phyloP scores from a whole-genome alignment of 2,888 invertebrate species.

The Helobdella robusta region DNA sequence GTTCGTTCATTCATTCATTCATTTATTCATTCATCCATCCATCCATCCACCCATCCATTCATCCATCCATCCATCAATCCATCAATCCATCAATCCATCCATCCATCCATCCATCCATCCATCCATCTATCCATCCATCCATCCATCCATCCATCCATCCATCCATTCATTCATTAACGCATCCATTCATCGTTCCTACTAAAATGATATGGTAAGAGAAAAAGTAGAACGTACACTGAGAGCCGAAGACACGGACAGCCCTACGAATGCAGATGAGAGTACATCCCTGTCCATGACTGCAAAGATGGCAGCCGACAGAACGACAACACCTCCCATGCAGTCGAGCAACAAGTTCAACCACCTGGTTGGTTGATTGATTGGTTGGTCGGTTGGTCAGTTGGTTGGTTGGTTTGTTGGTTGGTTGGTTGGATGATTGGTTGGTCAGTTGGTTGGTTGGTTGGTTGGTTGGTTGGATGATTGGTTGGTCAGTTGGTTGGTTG shows the following conservation, averaged over 20 bases:
- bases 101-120: conserved; percentile 1
- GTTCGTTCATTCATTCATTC: conserved; percentile 3
- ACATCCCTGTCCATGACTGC: conserved; percentile 41
- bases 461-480: too few relatives aligned
- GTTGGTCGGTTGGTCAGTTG: too few relatives aligned
- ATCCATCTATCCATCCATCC: conserved; percentile 2
- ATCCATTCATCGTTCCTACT: neutral
- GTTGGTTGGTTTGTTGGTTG: too few relatives aligned
- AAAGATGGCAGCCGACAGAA: conserved; percentile 44
- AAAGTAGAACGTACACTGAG: conserved; percentile 38
- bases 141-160: neutral
- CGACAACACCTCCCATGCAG: conserved; percentile 42
- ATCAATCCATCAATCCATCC: neutral
- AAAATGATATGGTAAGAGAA: too few relatives aligned
- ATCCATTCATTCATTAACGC: neutral
- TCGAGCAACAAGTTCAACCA: conserved; percentile 49
- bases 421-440: too few relatives aligned
- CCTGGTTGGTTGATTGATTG: too few relatives aligned
- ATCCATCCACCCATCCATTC: too few relatives aligned
- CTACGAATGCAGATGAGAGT: conserved; percentile 43
- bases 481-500: too few relatives aligned
- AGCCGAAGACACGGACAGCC: conserved; percentile 47
- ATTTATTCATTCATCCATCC: conserved; percentile 3
- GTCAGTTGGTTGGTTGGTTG: too few relatives aligned
- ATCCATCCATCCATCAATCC: neutral